A percentile compares a stretch with the other conserved stretches of the same genome.
Evolutionary conservation across 2,113 vertebrate genomes (phyloP).

Genomic region (Leucopsar rothschildi): DNA sequence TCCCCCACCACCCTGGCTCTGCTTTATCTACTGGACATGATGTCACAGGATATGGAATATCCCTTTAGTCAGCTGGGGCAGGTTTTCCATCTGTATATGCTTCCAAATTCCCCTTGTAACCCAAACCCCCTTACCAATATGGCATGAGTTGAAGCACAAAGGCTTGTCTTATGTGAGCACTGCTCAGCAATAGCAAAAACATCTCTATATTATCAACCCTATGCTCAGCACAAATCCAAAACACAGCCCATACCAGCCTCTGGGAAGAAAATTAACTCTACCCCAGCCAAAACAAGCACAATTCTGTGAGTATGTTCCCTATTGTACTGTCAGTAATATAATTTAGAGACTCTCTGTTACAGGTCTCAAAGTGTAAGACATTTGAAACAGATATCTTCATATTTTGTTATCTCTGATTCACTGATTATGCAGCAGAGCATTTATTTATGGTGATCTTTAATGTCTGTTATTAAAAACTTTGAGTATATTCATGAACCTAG

Average conservation of each 20-base stretch:
- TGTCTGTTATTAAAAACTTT: neutral
- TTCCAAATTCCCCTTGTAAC: neutral
- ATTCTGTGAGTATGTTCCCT: neutral
- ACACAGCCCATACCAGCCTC: no score
- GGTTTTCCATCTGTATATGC: neutral
- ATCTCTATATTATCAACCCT: neutral
- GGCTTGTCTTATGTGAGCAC: neutral
- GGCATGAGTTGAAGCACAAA: neutral
- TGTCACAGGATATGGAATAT: neutral
- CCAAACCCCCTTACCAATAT: neutral
- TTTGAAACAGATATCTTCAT: neutral
- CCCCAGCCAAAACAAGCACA: neutral
- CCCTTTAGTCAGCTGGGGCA: neutral
- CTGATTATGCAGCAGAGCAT: neutral
- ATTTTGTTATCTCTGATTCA: neutral
- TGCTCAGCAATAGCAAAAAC: neutral
- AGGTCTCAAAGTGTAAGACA: neutral
- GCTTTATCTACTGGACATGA: neutral
- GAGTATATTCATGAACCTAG: neutral
- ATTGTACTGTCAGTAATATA: neutral
- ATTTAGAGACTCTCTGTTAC: neutral
- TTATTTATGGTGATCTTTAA: neutral
- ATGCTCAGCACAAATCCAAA: neutral
- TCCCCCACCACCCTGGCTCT: rapidly evolving
- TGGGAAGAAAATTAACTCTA: neutral